These are phyloP conservation scores for Pluvianellus socialis DNA, from an alignment of 2,113 vertebrate species.

Conservation along the genomic window DNA sequence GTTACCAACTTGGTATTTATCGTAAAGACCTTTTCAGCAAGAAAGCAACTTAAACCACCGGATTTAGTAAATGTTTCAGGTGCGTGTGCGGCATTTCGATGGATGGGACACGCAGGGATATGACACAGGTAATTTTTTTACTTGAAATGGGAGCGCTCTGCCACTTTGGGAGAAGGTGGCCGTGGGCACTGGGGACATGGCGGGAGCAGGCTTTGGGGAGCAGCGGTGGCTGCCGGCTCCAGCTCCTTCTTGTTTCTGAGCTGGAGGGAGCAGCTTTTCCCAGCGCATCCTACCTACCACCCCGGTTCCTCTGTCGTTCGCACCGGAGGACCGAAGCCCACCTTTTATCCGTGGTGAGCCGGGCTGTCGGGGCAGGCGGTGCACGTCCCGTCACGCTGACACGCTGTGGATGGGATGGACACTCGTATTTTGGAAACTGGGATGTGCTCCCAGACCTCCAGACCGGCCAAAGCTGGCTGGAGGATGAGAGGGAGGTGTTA, in stretches of 20 bases:
- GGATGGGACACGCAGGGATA: not conserved
- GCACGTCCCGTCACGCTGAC: fast-evolving
- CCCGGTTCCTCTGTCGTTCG: fast-evolving
- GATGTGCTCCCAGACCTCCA: not conserved
- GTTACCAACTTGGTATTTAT: not conserved
- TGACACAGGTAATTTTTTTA: not conserved
- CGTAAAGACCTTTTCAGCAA: not conserved
- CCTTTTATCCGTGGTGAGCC: fast-evolving
- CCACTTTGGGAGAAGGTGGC: not conserved
- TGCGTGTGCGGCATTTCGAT: fast-evolving
- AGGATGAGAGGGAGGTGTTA: fast-evolving
- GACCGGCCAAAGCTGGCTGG: fast-evolving
- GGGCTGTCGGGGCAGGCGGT: no score
- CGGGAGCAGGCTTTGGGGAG: not conserved
- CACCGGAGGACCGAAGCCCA: not conserved
- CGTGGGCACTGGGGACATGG: fast-evolving
- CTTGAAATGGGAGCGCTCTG: not conserved
- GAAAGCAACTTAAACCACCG: not conserved
- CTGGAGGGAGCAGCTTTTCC: fast-evolving
- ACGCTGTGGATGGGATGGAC: fast-evolving
- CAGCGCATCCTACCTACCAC: fast-evolving
- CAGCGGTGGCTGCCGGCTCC: not conserved
- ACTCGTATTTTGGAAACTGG: fast-evolving
- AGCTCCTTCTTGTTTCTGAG: not conserved
- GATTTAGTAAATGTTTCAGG: not conserved